A percentile compares a stretch with the other conserved stretches of the same genome.
phyloP scores from a whole-genome alignment of 2,797 vertebrate genomes.

The Bradypus variegatus region DNA sequence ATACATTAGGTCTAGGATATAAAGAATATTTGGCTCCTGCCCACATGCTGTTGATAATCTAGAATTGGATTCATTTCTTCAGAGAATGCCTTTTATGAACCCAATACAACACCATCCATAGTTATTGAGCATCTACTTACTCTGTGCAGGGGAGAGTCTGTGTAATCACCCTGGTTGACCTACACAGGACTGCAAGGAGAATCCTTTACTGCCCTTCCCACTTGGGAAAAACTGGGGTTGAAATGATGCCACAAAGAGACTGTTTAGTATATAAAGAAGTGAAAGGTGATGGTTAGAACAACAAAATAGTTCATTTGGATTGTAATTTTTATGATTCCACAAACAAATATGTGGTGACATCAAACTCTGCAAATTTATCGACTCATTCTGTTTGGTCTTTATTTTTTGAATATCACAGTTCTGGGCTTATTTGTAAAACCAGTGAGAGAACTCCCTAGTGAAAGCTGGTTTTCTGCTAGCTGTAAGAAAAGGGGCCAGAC shows the following conservation, averaged over 20 bases:
- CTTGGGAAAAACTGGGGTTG: neutral
- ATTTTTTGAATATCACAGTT: neutral
- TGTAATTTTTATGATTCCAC: neutral
- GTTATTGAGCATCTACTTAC: neutral
- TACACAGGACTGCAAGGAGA: neutral
- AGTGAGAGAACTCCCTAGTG: neutral
- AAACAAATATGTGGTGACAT: neutral
- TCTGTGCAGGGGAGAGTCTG: neutral
- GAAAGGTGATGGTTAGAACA: neutral
- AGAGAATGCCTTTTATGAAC: neutral
- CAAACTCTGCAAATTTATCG: neutral
- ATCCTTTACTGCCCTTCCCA: neutral
- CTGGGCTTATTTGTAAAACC: neutral
- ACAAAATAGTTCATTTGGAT: neutral
- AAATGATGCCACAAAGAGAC: neutral
- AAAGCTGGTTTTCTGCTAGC: conserved; percentile 12
- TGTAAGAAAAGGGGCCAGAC: neutral
- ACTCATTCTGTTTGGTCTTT: neutral
- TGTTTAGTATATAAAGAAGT: neutral
- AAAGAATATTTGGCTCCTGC: neutral
- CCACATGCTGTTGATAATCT: neutral
- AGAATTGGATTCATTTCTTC: neutral
- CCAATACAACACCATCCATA: neutral
- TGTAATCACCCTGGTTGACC: neutral
- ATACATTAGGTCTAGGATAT: neutral